Evolutionary conservation across 2,113 vertebrate species (phyloP).

Genomic region (Psittacula cyanocephala): DNA sequence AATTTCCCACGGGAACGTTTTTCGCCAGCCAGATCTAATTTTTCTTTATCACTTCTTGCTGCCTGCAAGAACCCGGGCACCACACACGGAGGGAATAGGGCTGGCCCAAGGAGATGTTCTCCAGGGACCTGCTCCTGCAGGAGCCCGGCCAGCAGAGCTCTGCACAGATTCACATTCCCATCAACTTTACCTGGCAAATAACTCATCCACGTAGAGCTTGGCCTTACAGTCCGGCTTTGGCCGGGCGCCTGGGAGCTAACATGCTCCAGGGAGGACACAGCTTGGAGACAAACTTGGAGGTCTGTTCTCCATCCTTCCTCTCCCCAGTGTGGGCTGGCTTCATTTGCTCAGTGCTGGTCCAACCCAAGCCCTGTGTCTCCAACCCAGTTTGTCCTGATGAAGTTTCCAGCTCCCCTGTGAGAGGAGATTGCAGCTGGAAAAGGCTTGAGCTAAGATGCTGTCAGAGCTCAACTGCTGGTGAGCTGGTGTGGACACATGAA

Average conservation of each 20-base stretch:
- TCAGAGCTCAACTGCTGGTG: not conserved
- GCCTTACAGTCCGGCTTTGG: not conserved
- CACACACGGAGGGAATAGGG: fast-evolving
- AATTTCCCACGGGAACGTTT: slow-evolving; percentile 46
- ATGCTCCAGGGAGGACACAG: not conserved
- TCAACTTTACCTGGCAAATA: slow-evolving; percentile 30
- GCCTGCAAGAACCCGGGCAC: not conserved
- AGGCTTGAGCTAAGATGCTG: not conserved
- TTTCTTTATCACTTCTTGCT: not conserved
- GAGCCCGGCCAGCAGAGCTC: not conserved
- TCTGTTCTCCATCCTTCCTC: slow-evolving; percentile 39
- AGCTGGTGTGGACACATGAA: not conserved
- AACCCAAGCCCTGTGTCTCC: not conserved
- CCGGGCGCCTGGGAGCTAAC: not conserved
- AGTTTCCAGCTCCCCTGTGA: not conserved
- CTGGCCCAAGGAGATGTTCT: not conserved
- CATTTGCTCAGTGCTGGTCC: not conserved
- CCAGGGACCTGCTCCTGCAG: not conserved
- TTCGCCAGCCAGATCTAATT: not conserved
- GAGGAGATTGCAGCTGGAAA: not conserved
- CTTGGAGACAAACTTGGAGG: slow-evolving; percentile 13
- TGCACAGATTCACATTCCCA: not conserved
- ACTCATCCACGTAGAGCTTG: not conserved
- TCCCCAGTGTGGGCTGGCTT: not conserved
- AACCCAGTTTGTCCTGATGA: not conserved